Percentiles rank a stretch among this genome's conserved stretches.
phyloP scores from a whole-genome alignment of 64 coral and sea anemone genomes.

The Actinia equina region DNA sequence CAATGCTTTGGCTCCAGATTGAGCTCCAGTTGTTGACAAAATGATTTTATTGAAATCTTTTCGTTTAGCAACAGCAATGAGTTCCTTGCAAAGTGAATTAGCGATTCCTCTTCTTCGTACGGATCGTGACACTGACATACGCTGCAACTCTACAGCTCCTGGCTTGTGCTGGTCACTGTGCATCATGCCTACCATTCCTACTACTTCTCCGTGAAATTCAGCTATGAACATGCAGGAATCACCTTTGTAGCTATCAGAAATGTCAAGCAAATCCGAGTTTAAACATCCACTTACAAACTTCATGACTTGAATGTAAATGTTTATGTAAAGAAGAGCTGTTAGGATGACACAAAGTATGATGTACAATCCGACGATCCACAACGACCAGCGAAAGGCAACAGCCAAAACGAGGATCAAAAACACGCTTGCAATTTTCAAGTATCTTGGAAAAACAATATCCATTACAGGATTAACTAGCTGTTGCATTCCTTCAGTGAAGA shows the following conservation, averaged over 20 bases:
- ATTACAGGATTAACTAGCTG: constrained; percentile 30
- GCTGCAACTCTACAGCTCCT: constrained; percentile 60
- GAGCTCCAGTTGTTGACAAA: constrained; percentile 52
- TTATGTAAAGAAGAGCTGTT: constrained; percentile 56
- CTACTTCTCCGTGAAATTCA: constrained; percentile 45
- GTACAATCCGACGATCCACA: constrained; percentile 61
- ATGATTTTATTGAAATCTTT: constrained; percentile 58
- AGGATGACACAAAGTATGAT: constrained; percentile 52
- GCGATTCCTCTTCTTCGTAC: constrained; percentile 68
- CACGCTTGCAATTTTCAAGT: constrained; percentile 33
- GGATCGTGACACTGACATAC: constrained; percentile 63
- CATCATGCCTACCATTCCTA: constrained; percentile 63
- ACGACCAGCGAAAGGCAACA: constrained; percentile 42
- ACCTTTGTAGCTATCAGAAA: constrained; percentile 51
- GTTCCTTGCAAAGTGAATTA: constrained; percentile 35
- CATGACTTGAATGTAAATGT: constrained; percentile 55
- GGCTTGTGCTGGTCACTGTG: constrained; percentile 32
- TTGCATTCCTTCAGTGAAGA: constrained; percentile 73
- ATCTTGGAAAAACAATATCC: constrained; percentile 53
- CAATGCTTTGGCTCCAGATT: constrained; percentile 46
- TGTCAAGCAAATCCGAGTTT: constrained; percentile 55
- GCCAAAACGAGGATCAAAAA: constrained; percentile 47
- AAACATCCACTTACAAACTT: constrained; percentile 48
- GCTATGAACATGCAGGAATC: constrained; percentile 75
- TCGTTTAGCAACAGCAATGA: constrained; percentile 41